These are phyloP conservation scores for Ciconia nigra DNA, from an alignment of 2,797 vertebrate species.

Conservation along the genomic window DNA sequence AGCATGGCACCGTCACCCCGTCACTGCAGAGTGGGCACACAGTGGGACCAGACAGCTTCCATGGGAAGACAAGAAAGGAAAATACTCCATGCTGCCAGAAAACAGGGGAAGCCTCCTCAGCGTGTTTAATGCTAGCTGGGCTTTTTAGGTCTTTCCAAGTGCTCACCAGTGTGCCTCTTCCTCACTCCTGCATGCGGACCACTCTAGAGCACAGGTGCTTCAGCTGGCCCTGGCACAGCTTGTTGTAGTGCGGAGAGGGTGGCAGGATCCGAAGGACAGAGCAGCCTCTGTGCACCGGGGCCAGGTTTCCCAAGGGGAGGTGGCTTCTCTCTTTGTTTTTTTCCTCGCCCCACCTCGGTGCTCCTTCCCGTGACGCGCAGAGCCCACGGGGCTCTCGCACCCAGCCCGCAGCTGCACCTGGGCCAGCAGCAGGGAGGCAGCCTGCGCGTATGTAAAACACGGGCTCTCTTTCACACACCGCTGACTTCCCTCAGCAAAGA, in stretches of 20 bases:
- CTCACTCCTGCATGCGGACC: fast-evolving
- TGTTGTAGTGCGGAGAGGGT: not conserved
- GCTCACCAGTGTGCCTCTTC: not conserved
- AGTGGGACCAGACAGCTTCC: fast-evolving
- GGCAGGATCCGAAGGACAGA: not conserved
- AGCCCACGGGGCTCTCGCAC: not conserved
- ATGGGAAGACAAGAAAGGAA: not conserved
- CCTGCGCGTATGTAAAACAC: not conserved
- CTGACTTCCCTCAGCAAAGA: not conserved
- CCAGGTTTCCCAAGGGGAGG: not conserved
- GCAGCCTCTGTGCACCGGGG: not conserved
- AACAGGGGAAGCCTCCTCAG: not conserved
- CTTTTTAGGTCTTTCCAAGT: not conserved
- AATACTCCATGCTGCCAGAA: not conserved
- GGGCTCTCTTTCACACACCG: not conserved
- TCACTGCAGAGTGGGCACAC: not conserved
- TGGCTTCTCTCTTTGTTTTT: not conserved
- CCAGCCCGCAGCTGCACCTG: conserved; percentile 43
- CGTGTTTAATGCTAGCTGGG: not conserved
- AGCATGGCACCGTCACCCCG: fast-evolving
- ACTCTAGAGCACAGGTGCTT: not conserved
- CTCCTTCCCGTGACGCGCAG: not conserved
- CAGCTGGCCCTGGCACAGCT: not conserved
- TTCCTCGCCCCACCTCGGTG: not conserved
- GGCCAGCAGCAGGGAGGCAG: not conserved